Conservation (phyloP, 2,113 vertebrate genomes). For the Rissa tridactyla region DNA sequence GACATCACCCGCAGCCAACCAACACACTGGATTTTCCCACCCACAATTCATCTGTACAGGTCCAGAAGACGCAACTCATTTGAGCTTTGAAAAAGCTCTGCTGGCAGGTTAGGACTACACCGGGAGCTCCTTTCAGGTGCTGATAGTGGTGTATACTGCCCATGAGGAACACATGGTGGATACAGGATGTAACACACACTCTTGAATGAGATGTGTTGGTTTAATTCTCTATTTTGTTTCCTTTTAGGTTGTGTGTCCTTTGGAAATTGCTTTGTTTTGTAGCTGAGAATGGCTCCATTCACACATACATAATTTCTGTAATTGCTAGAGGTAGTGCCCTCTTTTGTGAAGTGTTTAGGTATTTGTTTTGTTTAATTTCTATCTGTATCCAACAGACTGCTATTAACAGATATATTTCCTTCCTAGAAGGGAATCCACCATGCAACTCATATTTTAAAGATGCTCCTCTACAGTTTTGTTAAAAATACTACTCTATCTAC, state of each 20-base stretch:
- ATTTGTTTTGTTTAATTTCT: not conserved
- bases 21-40: not conserved
- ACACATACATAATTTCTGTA: not conserved
- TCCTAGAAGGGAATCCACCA: not conserved
- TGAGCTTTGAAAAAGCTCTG: not conserved
- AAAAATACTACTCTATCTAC: not conserved
- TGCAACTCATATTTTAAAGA: not conserved
- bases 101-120: not conserved
- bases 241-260: not conserved
- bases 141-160: not conserved
- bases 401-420: not conserved
- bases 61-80: not conserved
- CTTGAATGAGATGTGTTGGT: not conserved
- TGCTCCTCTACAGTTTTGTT: not conserved
- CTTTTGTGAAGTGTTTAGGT: not conserved
- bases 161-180: rapidly evolving
- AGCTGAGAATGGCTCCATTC: not conserved
- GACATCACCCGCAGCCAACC: not conserved
- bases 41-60: not conserved
- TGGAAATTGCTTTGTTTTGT: not conserved
- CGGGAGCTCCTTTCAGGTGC: not conserved
- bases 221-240: not conserved
- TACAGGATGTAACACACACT: not conserved
- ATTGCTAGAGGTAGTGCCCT: not conserved
- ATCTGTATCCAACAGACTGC: not conserved